A percentile compares a stretch with the other conserved stretches of the same genome.
These are phyloP conservation scores for Chloroclysta siterata DNA, from an alignment of 2,888 invertebrate genomes.

Conservation along the genomic window DNA sequence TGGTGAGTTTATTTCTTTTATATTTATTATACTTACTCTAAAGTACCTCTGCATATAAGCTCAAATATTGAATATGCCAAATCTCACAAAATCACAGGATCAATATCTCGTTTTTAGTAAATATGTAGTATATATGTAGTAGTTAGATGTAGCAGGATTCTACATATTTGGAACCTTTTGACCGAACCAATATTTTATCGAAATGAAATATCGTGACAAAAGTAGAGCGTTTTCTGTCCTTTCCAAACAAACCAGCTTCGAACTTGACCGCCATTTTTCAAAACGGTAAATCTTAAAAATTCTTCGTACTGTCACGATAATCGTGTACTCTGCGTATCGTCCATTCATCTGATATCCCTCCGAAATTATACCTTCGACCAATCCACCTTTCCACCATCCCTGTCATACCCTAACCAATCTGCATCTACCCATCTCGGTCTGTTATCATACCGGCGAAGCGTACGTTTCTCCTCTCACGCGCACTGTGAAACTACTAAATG, in stretches of 20 bases:
- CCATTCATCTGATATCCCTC: conserved; percentile 42
- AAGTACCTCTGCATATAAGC: too few relatives aligned
- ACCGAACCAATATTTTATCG: not conserved
- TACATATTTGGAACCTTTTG: not conserved
- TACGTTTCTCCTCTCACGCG: conserved; percentile 70
- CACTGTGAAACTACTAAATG: conserved; percentile 50
- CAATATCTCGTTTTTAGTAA: too few relatives aligned
- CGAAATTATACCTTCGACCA: conserved; percentile 39
- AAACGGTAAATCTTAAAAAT: conserved; percentile 38
- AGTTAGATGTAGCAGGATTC: too few relatives aligned
- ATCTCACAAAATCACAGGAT: too few relatives aligned
- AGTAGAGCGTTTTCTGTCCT: conserved; percentile 17
- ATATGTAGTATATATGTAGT: too few relatives aligned
- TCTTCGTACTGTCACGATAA: conserved; percentile 38
- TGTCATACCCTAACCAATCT: conserved; percentile 33
- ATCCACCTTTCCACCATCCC: conserved; percentile 27
- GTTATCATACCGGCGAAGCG: conserved; percentile 36
- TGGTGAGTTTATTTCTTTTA: too few relatives aligned
- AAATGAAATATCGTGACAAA: conserved; percentile 15
- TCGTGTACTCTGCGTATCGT: conserved; percentile 40
- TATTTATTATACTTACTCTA: too few relatives aligned
- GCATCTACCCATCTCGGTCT: conserved; percentile 49
- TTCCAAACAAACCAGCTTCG: conserved; percentile 27
- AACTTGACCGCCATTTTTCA: conserved; percentile 40
- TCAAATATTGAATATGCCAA: too few relatives aligned